Evolutionary conservation across 2,797 vertebrate species (phyloP).

Genomic region (Coracias cyanogaster): DNA sequence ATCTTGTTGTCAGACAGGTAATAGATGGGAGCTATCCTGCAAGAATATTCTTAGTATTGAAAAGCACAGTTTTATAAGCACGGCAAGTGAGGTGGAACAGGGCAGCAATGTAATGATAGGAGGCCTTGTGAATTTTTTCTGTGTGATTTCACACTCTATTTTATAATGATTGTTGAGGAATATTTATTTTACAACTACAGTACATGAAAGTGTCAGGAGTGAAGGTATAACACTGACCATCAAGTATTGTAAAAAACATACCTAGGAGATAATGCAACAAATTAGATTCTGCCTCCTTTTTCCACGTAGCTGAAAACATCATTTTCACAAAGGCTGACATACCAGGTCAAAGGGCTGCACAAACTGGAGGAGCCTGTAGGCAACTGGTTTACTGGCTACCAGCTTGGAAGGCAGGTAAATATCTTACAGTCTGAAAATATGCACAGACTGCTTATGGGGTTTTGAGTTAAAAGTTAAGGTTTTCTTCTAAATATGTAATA

Average conservation of each 20-base stretch:
- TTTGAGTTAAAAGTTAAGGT: background rate
- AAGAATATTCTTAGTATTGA: background rate
- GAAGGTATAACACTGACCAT: background rate
- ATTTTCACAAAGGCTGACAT: background rate
- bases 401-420: background rate
- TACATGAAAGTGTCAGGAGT: background rate
- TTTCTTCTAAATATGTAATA: background rate
- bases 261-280: background rate
- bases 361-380: background rate
- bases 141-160: background rate
- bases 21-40: background rate
- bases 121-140: background rate
- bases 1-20: background rate
- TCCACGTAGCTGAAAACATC: background rate
- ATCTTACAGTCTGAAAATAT: background rate
- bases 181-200: background rate
- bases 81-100: rapidly evolving
- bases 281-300: background rate
- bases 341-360: background rate
- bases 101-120: background rate
- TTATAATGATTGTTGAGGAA: background rate
- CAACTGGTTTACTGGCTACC: background rate
- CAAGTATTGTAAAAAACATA: background rate
- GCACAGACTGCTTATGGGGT: background rate
- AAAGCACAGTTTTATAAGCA: background rate